Conservation (phyloP, 35 echinoderm and acorn worm genomes). For the Apostichopus parvimensis region DNA sequence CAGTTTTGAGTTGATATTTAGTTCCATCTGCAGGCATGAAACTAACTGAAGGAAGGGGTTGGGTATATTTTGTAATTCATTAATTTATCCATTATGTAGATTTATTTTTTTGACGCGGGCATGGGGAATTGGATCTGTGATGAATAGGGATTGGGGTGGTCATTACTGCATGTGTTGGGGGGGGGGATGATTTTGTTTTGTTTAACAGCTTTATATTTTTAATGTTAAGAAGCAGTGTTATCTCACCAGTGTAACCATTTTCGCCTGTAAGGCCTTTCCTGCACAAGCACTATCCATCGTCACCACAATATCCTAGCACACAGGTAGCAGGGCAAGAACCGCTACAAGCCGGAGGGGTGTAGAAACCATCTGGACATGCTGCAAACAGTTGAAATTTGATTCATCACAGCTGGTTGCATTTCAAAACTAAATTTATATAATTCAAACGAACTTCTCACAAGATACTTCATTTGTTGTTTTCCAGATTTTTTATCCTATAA, state of each 20-base stretch:
- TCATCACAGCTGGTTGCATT: too few species aligned
- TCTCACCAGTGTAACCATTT: neutral
- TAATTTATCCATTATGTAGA: too few species aligned
- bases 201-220: too few species aligned
- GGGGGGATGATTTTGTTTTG: neutral
- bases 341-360: neutral
- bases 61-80: too few species aligned
- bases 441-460: too few species aligned
- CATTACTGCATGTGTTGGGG: neutral
- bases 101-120: too few species aligned
- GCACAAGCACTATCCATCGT: neutral
- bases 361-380: slow-evolving; percentile 9
- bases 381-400: neutral
- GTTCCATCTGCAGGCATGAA: neutral
- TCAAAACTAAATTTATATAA: too few species aligned
- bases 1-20: neutral
- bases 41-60: neutral
- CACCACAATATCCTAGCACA: slow-evolving; percentile 4
- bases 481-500: too few species aligned
- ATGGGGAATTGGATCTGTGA: too few species aligned
- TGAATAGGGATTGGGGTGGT: too few species aligned
- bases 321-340: neutral
- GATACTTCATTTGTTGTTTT: too few species aligned
- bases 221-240: neutral
- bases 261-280: neutral